Base-by-base conservation (phyloP, 2,797 vertebrate genomes). In the Ceryle rudis region DNA sequence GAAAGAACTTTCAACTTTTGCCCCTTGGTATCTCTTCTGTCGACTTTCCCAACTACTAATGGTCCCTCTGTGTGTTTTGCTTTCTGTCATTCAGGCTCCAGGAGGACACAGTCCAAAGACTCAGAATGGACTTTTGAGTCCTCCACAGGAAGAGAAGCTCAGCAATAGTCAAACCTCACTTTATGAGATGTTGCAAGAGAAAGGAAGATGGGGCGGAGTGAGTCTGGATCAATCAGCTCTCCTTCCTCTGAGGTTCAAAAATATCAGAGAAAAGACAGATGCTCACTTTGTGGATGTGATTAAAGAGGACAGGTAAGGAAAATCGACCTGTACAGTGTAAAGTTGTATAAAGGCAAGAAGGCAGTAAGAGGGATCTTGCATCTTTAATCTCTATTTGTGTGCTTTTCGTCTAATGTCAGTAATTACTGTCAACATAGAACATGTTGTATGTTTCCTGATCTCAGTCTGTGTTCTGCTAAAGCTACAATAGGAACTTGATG, bases 281-380 rank as follows among this genome's bases (percentile, higher is more conserved):
- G 99, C 97, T 67, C 99, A 99, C 95, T 99, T 99, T 93, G 99
- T 99, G 73, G 99, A 99, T 39, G 99, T 99, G 80, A 99, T 99
- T 95, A 99, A 99, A 97, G 99, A 99, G 93, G 99, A 99, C 98
- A 99, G 99, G 99, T 99, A 96, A 98, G 98, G 39, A 60, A 14
- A 33, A 33, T 5, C 1, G 2, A 15, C 33, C 18, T 42, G 16
- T 15, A 39, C 29, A 11, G 8, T 17, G 41, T 42, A 6, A 51
- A 67, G 57, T 23, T 41, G 16, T 81, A 10, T 44, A 5, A 35
- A 91, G 71, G 35, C 25, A 14, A 86, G 37, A 61, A 61, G 13
- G 42, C n/a, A 37, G 5, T 58, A 6, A 28, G 25, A 35, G 10
- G 26, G 28, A 5, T 20, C 12, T 8, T 14, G 0, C 42, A 4